These are phyloP conservation scores for Semaprochilodus insignis DNA, from an alignment of 2,797 vertebrate genomes.

Conservation along the genomic window DNA sequence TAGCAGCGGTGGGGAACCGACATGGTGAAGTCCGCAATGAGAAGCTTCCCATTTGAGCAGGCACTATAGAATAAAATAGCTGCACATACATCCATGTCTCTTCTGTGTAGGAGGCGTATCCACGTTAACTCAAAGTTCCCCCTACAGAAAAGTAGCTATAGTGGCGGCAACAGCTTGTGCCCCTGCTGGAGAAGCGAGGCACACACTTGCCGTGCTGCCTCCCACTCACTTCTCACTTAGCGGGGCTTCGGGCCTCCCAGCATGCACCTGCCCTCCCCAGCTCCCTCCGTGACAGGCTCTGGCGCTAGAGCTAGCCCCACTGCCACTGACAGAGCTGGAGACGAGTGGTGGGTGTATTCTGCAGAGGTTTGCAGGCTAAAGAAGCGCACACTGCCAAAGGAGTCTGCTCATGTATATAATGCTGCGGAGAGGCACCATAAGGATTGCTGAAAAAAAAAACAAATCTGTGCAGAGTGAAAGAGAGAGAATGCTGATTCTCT, in stretches of 20 bases:
- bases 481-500: neutral
- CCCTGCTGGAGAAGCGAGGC: slow-evolving; percentile 57
- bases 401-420: slow-evolving; percentile 10
- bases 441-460: slow-evolving; percentile 2
- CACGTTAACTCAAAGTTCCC: slow-evolving; percentile 27
- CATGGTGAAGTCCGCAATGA: neutral
- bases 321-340: slow-evolving; percentile 31
- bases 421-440: slow-evolving; percentile 23
- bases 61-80: neutral
- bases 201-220: slow-evolving; percentile 30
- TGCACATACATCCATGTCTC: neutral
- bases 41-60: neutral
- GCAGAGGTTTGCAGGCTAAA: slow-evolving; percentile 51
- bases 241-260: slow-evolving; percentile 54
- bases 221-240: slow-evolving; percentile 62
- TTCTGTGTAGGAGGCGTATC: slow-evolving; percentile 19
- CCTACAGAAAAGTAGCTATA: slow-evolving; percentile 40
- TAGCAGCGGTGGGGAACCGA: neutral
- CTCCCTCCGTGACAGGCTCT: slow-evolving; percentile 31
- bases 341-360: slow-evolving; percentile 47
- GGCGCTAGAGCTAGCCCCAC: slow-evolving; percentile 38
- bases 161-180: slow-evolving; percentile 58
- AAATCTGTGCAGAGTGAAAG: neutral
- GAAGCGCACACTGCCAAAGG: slow-evolving; percentile 23
- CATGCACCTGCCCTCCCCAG: slow-evolving; percentile 47